phyloP scores from a whole-genome alignment of 1,140 invertebrate species.

The Drosophila micromelanica region DNA sequence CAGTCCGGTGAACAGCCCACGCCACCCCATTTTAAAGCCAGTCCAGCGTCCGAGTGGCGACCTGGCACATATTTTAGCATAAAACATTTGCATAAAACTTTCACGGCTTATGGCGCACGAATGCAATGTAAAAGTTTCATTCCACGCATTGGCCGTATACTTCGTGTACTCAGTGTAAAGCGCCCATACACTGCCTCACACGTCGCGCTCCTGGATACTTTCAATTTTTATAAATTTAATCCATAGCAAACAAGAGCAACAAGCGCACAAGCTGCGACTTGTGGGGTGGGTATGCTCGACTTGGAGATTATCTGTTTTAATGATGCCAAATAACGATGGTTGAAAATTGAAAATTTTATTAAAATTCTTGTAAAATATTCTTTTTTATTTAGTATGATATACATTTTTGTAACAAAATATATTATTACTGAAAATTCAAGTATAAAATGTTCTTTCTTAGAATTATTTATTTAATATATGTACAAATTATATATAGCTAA shows the following conservation, averaged over 20 bases:
- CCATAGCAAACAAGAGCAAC: slow-evolving; percentile 41
- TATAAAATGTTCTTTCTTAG: background rate
- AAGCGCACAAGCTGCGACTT: slow-evolving; percentile 21
- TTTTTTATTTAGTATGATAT: too few species aligned
- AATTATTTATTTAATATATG: background rate
- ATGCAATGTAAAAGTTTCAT: slow-evolving; percentile 59
- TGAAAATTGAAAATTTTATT: too few species aligned
- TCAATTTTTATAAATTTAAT: slow-evolving; percentile 62
- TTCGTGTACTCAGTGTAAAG: slow-evolving; percentile 16
- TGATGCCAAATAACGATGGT: background rate
- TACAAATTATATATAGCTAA: background rate
- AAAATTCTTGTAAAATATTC: too few species aligned
- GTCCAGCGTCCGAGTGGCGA: slow-evolving; percentile 26
- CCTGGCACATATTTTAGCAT: slow-evolving; percentile 60
- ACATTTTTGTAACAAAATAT: too few species aligned
- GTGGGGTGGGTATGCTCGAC: slow-evolving; percentile 1
- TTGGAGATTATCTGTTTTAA: background rate
- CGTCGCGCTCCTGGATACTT: slow-evolving; percentile 25
- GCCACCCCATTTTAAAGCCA: background rate
- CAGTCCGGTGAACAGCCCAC: background rate
- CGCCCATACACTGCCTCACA: background rate
- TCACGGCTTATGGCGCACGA: slow-evolving; percentile 59
- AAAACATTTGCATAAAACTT: slow-evolving; percentile 66
- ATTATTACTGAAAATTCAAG: too few species aligned
- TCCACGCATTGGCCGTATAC: slow-evolving; percentile 40